Evolutionary conservation across 2,888 invertebrate species (phyloP).

Genomic region (Agrochola lychnidis): DNA sequence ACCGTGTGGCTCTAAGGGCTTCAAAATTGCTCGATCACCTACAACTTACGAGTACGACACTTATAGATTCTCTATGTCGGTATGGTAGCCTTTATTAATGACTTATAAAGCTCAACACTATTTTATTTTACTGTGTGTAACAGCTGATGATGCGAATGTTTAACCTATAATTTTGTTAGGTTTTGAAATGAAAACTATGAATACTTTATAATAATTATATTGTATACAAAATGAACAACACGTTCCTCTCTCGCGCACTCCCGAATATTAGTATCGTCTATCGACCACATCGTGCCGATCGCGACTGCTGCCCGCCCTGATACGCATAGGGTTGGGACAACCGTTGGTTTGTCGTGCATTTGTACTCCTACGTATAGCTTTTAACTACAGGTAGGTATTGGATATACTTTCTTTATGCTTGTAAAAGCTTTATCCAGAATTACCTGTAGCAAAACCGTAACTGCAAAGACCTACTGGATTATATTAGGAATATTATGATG

Average conservation of each 20-base stretch:
- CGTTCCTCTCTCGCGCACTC: too few relatives aligned
- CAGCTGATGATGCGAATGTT: constrained; percentile 21
- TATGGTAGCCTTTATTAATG: background rate
- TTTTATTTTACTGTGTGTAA: background rate
- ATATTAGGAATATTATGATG: background rate
- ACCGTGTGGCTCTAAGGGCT: background rate
- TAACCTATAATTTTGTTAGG: background rate
- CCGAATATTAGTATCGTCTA: too few relatives aligned
- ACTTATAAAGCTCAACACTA: background rate
- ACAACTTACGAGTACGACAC: constrained; percentile 5
- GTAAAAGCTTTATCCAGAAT: background rate
- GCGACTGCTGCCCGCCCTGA: too few relatives aligned
- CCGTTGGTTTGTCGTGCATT: too few relatives aligned
- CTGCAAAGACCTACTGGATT: background rate
- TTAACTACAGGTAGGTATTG: background rate
- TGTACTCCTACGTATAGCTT: background rate
- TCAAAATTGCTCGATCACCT: background rate
- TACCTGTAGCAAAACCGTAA: background rate
- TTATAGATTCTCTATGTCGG: background rate
- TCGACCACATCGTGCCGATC: too few relatives aligned
- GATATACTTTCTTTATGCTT: too few relatives aligned
- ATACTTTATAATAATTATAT: too few relatives aligned
- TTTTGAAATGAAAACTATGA: too few relatives aligned
- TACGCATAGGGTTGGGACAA: too few relatives aligned
- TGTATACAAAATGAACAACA: too few relatives aligned